Conservation (phyloP, 2,888 invertebrate species). For the Machimus atricapillus region DNA sequence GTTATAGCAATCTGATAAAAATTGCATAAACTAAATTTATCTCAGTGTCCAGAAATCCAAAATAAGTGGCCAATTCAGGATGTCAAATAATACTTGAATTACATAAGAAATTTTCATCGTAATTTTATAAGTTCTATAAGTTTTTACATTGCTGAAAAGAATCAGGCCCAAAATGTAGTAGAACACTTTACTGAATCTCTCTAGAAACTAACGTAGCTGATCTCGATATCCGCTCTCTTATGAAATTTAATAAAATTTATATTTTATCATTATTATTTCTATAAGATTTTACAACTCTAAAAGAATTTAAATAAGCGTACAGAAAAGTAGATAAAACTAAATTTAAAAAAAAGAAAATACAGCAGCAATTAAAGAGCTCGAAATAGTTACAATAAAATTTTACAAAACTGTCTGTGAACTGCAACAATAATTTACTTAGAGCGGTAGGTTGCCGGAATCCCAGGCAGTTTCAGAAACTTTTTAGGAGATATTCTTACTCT, state of each 20-base stretch:
- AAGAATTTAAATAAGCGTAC: neutral
- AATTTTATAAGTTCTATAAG: neutral
- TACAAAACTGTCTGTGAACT: neutral
- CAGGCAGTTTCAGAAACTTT: neutral
- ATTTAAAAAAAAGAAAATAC: neutral
- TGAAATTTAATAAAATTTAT: neutral
- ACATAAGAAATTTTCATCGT: neutral
- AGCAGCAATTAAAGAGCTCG: neutral
- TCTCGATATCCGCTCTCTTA: neutral
- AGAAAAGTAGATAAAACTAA: neutral
- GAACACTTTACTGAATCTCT: neutral
- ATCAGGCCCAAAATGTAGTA: neutral
- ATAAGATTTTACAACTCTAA: neutral
- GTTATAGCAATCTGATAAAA: no score
- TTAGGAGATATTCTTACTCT: neutral
- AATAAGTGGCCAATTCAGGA: no score
- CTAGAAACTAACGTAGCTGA: neutral
- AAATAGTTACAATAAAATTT: neutral
- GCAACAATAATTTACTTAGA: neutral
- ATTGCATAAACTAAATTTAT: no score
- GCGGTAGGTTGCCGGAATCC: neutral
- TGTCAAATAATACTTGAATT: neutral
- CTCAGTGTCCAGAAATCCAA: no score
- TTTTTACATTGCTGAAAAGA: neutral
- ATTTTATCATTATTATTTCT: neutral